Evolutionary conservation across 2,888 invertebrate genomes (phyloP), one percentile per base, ranked within the genome.

Genomic region (Dolomedes plantarius): DNA sequence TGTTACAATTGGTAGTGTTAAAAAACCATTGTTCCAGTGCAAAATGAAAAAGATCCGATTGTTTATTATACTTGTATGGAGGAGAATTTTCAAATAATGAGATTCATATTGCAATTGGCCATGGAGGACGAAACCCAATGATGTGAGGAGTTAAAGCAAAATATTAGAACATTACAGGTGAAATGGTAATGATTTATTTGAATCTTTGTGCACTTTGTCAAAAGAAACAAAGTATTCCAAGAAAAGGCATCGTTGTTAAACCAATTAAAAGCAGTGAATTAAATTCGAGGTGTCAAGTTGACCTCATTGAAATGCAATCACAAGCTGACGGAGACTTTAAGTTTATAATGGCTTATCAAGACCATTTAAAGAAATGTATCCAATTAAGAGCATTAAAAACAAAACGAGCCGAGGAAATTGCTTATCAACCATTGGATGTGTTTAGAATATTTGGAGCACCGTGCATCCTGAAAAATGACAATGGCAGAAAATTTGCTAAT

Each of bases 101-200:
- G n/a, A n/a, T n/a, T n/a, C n/a, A n/a, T n/a, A n/a, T n/a, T n/a
- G n/a, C n/a, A n/a, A n/a, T n/a, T n/a, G n/a, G n/a, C n/a, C n/a
- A n/a, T n/a, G 36, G 11, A 11, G n/a, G n/a, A 9, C 41, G 2
- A 46, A 46, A 46, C 41, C 46, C 41, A 46, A 11, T 39, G 69
- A 86, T 78, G 29, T 88, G 16, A 46, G 41, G n/a, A 16, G 5
- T 46, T 46, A 46, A 46, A 9, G 41, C 9, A 5, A 46, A 46
- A 46, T 46, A 46, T 46, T 16, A 46, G 41, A 9, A 46, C 16
- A 46, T 46, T 16, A 13, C 41, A 46, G 13, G 16, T 16, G n/a
- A 16, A 46, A 16, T 46, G 41, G 16, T 46, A 46, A 46, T n/a
- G 41, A 46, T 46, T 46, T 16, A 46, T 46, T 46, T 46, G 9